Conservation (phyloP, 2,113 vertebrate species). For the Cryptomyrus ogoouensis region DNA sequence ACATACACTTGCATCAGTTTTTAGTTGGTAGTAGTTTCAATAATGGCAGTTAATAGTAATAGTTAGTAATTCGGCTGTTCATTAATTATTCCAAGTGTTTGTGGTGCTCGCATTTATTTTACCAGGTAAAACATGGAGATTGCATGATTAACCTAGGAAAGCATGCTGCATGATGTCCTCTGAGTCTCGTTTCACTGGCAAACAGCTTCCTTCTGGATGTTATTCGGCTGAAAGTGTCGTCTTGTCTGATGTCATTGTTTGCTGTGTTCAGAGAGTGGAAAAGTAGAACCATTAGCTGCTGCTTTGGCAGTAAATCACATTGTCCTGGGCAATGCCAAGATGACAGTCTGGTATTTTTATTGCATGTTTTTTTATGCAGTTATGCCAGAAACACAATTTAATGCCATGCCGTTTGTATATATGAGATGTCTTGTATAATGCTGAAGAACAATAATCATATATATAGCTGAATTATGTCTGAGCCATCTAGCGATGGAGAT, state of each 20-base stretch:
- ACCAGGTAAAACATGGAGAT: neutral
- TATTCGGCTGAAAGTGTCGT: neutral
- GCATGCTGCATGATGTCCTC: neutral
- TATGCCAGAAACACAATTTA: neutral
- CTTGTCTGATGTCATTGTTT: neutral
- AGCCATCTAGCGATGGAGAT: neutral
- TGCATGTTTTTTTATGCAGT: neutral
- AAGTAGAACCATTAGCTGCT: neutral
- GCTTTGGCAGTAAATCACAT: neutral
- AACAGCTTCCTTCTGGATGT: neutral
- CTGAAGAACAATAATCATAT: neutral
- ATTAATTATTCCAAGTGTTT: neutral
- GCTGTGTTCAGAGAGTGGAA: neutral
- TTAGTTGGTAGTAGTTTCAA: neutral
- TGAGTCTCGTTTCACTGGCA: neutral
- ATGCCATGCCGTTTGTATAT: neutral
- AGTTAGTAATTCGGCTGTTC: neutral
- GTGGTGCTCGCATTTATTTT: neutral
- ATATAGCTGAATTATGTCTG: neutral
- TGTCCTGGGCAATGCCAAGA: neutral
- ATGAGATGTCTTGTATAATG: neutral
- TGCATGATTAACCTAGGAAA: neutral
- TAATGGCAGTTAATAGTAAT: neutral
- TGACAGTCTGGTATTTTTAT: neutral
- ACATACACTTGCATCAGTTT: neutral